Percentiles rank a stretch among this genome's conserved stretches.
Conservation (phyloP, 2,113 vertebrate species). For the Odontophorus gujanensis region DNA sequence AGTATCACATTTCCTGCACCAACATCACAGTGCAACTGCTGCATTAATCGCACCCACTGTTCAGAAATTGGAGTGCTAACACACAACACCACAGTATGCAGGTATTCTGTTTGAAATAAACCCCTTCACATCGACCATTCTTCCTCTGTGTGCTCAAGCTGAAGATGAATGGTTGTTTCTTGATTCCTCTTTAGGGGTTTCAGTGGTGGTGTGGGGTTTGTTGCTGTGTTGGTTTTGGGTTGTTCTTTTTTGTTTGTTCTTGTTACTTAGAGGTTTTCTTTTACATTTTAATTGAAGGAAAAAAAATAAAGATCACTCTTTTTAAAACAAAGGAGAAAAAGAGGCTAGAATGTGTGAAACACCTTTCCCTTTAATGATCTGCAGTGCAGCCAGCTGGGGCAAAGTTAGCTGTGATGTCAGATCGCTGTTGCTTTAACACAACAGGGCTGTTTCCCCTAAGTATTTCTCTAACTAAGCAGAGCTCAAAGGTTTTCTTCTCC, state of each 20-base stretch:
- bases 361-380: neutral
- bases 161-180: neutral
- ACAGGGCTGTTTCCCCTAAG: neutral
- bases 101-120: accelerated
- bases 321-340: neutral
- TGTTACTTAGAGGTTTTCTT: neutral
- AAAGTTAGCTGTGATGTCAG: neutral
- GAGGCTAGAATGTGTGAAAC: neutral
- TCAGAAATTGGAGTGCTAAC: neutral
- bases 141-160: neutral
- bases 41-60: neutral
- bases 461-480: conserved; percentile 36
- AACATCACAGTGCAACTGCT: neutral
- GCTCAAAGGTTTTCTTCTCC: conserved; percentile 38
- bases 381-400: neutral
- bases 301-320: neutral
- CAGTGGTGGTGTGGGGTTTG: neutral
- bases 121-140: accelerated
- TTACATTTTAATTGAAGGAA: too few species aligned
- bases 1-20: neutral
- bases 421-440: conserved; percentile 8
- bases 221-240: neutral
- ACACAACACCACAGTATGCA: neutral
- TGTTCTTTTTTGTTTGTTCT: neutral
- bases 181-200: neutral